A percentile compares a stretch with the other conserved stretches of the same genome.
These are phyloP conservation scores for Alcis repandata DNA, from an alignment of 2,888 invertebrate genomes.

Conservation along the genomic window DNA sequence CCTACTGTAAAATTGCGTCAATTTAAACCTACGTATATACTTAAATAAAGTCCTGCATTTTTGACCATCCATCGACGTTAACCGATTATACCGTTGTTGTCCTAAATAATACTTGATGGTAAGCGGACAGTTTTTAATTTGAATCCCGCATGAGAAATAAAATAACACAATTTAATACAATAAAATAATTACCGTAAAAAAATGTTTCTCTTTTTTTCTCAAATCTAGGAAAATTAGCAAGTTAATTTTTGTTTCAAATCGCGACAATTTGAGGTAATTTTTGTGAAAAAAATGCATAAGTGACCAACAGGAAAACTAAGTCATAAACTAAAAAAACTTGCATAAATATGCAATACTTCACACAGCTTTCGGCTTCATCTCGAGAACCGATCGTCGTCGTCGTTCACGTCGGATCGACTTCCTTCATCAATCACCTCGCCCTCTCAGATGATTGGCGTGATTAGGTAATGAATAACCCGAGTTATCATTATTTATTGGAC, in stretches of 20 bases:
- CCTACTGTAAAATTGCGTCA: conserved; percentile 17
- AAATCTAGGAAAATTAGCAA: too few species aligned
- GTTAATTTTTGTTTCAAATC: too few species aligned
- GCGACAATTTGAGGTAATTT: too few species aligned
- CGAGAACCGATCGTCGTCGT: conserved; percentile 38
- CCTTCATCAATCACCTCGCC: conserved; percentile 59
- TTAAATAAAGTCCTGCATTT: neutral
- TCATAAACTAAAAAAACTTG: neutral
- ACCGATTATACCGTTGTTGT: neutral
- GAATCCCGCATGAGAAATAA: conserved; percentile 5
- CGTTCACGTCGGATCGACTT: conserved; percentile 29
- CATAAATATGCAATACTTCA: conserved; percentile 21
- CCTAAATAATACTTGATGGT: conserved; percentile 18
- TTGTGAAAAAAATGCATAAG: neutral
- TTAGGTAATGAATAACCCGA: conserved; percentile 61
- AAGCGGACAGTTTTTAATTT: conserved; percentile 3
- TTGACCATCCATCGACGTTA: neutral
- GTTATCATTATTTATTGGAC: conserved; percentile 55
- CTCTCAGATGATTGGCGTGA: conserved; percentile 53
- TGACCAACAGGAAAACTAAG: neutral
- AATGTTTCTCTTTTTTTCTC: too few species aligned
- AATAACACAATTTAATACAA: neutral
- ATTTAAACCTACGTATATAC: neutral
- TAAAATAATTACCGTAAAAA: too few species aligned
- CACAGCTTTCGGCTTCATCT: neutral